These are phyloP conservation scores for Leptonema lineaticorne DNA, from an alignment of 1,140 invertebrate species.

Conservation along the genomic window DNA sequence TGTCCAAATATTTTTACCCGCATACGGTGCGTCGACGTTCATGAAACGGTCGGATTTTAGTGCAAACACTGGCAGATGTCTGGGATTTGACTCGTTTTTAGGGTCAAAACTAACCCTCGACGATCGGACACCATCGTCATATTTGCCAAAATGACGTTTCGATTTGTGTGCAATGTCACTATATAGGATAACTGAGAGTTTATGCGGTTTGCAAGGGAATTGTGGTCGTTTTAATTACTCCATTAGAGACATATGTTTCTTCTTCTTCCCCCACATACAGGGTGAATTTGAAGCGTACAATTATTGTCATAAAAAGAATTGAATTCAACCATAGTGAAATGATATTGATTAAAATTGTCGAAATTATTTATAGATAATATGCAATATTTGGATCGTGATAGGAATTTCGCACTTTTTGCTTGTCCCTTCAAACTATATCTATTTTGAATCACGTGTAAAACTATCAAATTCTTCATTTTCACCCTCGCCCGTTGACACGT, in stretches of 20 bases:
- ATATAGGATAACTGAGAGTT: neutral
- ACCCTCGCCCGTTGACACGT: too few relatives aligned
- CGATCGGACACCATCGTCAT: constrained; percentile 15
- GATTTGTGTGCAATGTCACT: neutral
- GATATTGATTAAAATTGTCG: too few relatives aligned
- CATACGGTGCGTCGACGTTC: constrained; percentile 18
- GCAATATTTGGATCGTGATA: too few relatives aligned
- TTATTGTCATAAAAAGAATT: too few relatives aligned
- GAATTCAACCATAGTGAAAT: neutral
- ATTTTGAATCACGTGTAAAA: too few relatives aligned
- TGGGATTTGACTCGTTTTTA: constrained; percentile 9
- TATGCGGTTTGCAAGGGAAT: neutral
- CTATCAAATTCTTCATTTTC: too few relatives aligned
- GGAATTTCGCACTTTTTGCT: too few relatives aligned
- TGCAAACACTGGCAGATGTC: constrained; percentile 40
- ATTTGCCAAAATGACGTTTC: neutral
- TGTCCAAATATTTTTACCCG: constrained; percentile 39
- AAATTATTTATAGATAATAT: too few relatives aligned
- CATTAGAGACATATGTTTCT: constrained; percentile 2
- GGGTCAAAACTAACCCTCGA: constrained; percentile 9
- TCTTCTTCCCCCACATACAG: constrained; percentile 1
- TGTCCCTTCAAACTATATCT: too few relatives aligned
- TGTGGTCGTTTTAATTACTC: constrained; percentile 3
- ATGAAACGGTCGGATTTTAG: constrained; percentile 30
- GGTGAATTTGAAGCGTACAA: too few relatives aligned